A percentile compares a stretch with the other conserved stretches of the same genome.
These are phyloP conservation scores for Nothobranchius kuhntae DNA, from an alignment of 2,113 vertebrate species.

Conservation along the genomic window DNA sequence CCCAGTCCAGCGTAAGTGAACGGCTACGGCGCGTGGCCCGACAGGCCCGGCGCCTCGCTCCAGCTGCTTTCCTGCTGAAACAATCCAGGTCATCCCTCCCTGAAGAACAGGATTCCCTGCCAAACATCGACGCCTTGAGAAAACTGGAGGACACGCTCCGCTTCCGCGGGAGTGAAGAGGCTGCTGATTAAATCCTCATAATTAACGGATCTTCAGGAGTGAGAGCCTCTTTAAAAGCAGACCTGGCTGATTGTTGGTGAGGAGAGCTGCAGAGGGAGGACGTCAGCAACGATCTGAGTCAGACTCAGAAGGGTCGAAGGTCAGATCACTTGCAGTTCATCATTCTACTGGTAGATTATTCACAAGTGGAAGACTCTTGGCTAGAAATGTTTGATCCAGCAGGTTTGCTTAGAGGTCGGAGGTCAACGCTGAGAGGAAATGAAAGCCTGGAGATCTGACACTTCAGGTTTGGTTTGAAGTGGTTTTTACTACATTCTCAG, in stretches of 20 bases:
- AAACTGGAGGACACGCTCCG: neutral
- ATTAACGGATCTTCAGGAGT: neutral
- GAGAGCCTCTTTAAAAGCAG: neutral
- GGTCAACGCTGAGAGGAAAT: neutral
- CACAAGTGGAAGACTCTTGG: neutral
- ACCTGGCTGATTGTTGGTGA: neutral
- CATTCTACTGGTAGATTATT: neutral
- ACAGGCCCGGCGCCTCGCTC: constrained; percentile 19
- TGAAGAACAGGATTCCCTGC: constrained; percentile 34
- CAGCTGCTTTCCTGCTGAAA: constrained; percentile 38
- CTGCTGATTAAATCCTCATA: constrained; percentile 2
- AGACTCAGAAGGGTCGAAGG: neutral
- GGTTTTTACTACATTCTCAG: no score
- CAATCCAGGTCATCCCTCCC: constrained; percentile 23
- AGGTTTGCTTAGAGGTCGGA: no score
- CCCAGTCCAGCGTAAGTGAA: constrained; percentile 14
- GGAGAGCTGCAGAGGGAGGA: neutral
- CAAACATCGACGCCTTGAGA: constrained; percentile 2
- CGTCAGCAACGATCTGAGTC: neutral
- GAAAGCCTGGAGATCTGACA: neutral
- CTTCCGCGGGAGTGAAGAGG: neutral
- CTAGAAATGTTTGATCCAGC: no score
- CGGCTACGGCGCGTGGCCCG: constrained; percentile 23
- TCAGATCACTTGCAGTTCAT: neutral
- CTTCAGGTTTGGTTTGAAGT: no score